These are phyloP conservation scores for Leptinotarsa peninsularis DNA, from an alignment of 2,888 invertebrate species.

Conservation along the genomic window DNA sequence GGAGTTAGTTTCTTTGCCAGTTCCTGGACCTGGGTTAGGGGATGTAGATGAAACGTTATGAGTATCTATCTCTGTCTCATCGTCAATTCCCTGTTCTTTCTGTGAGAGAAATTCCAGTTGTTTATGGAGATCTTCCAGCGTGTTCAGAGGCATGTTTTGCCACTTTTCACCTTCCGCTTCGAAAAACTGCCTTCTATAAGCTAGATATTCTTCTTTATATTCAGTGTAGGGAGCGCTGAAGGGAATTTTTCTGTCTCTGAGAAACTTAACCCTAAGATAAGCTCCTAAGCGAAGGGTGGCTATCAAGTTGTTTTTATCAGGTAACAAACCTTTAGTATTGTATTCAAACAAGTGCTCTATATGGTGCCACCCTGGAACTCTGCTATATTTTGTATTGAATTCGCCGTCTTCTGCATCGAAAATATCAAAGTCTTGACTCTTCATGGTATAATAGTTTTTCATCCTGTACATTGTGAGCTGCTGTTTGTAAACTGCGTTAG, in stretches of 20 bases:
- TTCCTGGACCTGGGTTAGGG: constrained; percentile 9
- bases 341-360: constrained; percentile 49
- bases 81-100: constrained; percentile 39
- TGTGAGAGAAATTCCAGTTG: constrained; percentile 41
- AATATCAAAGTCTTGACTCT: constrained; percentile 44
- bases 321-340: constrained; percentile 49
- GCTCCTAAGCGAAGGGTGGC: constrained; percentile 46
- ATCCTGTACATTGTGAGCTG: constrained; percentile 40
- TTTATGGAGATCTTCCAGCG: constrained; percentile 45
- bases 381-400: constrained; percentile 48
- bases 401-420: constrained; percentile 48
- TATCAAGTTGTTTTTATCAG: constrained; percentile 50
- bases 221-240: constrained; percentile 45
- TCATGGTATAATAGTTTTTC: constrained; percentile 44
- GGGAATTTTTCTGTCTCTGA: constrained; percentile 46
- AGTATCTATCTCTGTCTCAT: neutral
- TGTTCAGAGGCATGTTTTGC: constrained; percentile 52
- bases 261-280: constrained; percentile 42
- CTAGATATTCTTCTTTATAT: constrained; percentile 46
- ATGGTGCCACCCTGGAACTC: constrained; percentile 47
- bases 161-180: constrained; percentile 49
- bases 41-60: neutral
- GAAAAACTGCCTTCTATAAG: constrained; percentile 44
- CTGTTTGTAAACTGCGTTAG: constrained; percentile 45
- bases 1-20: constrained; percentile 19